These are phyloP conservation scores for Capitella teleta DNA, from an alignment of 1,140 invertebrate genomes.

Conservation along the genomic window DNA sequence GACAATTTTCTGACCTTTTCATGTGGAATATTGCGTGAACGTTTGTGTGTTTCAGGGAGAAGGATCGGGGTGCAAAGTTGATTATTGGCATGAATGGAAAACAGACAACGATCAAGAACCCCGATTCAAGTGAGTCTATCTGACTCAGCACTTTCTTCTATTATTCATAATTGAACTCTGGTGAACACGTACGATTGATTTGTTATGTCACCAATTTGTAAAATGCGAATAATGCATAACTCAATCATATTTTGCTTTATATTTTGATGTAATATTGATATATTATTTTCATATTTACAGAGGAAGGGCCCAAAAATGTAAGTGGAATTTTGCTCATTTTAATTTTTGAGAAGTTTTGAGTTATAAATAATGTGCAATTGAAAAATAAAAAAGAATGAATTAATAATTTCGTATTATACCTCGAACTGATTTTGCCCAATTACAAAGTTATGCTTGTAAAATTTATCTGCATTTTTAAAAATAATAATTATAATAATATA, in stretches of 20 bases:
- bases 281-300: not conserved
- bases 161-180: conserved; percentile 5
- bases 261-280: not conserved
- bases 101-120: conserved; percentile 43
- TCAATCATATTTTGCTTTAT: not conserved
- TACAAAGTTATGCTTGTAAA: too few relatives aligned
- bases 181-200: not conserved
- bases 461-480: too few relatives aligned
- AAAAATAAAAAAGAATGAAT: too few relatives aligned
- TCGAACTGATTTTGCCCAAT: too few relatives aligned
- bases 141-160: not conserved
- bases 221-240: too few relatives aligned
- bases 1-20: too few relatives aligned
- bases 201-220: too few relatives aligned
- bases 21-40: too few relatives aligned
- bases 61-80: conserved; percentile 45
- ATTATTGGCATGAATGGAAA: conserved; percentile 50
- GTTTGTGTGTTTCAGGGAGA: conserved; percentile 41
- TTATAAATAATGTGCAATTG: too few relatives aligned
- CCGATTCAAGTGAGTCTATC: conserved; percentile 30
- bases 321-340: not conserved
- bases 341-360: not conserved
- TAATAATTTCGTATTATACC: too few relatives aligned
- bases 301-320: not conserved
- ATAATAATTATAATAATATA: too few relatives aligned